phyloP scores from a whole-genome alignment of 2,113 vertebrate genomes.

The Proteles cristata region DNA sequence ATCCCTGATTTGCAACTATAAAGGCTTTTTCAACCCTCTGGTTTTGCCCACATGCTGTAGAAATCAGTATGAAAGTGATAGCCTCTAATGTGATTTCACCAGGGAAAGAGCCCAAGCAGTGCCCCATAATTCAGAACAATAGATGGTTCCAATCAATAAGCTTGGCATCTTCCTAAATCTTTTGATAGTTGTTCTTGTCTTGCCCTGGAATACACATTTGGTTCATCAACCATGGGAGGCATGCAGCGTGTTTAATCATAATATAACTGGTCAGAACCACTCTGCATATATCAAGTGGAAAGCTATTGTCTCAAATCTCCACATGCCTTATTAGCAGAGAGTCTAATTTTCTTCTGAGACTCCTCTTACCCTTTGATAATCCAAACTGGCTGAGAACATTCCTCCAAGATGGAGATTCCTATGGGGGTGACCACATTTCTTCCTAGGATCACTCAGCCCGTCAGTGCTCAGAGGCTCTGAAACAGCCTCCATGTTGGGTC shows the following conservation, averaged over 20 bases:
- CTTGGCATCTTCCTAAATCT: slow-evolving; percentile 77
- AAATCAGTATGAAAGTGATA: neutral
- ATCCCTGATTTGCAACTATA: slow-evolving; percentile 22
- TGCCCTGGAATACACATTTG: slow-evolving; percentile 61
- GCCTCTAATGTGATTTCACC: slow-evolving; percentile 17
- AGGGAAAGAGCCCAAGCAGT: slow-evolving; percentile 43
- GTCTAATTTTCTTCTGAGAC: neutral
- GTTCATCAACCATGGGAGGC: slow-evolving; percentile 65
- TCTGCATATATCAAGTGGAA: neutral
- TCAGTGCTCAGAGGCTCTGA: neutral
- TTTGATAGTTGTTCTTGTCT: slow-evolving; percentile 74
- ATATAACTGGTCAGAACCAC: neutral
- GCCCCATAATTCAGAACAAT: slow-evolving; percentile 64
- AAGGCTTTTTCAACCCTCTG: slow-evolving; percentile 9
- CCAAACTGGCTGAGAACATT: neutral
- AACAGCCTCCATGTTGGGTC: neutral
- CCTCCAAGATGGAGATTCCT: neutral
- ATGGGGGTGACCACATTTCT: neutral
- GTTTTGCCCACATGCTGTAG: neutral
- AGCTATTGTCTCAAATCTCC: neutral
- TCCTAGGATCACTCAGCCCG: neutral
- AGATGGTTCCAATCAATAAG: slow-evolving; percentile 73
- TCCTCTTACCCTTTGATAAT: neutral
- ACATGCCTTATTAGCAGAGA: neutral
- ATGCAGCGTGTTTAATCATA: slow-evolving; percentile 17